phyloP scores from a whole-genome alignment of 2,113 vertebrate species.

The Beaufortia kweichowensis region DNA sequence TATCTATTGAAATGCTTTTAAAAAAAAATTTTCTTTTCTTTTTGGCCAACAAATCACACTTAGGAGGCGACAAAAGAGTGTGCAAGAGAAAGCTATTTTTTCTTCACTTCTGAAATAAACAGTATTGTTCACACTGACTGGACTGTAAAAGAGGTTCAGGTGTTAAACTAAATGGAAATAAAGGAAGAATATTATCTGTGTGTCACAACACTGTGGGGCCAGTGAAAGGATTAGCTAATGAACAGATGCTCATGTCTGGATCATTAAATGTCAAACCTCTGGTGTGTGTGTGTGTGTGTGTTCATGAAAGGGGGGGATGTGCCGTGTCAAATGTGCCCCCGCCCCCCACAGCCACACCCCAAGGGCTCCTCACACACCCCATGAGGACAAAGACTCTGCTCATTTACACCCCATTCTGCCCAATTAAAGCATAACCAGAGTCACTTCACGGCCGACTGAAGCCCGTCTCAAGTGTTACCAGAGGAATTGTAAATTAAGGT shows the following conservation, averaged over 20 bases:
- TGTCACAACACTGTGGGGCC: not conserved
- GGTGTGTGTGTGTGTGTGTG: conserved; percentile 37
- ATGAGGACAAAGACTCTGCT: conserved; percentile 28
- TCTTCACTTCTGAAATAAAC: too few relatives aligned
- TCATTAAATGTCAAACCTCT: conserved; percentile 61
- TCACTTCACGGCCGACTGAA: conserved; percentile 44
- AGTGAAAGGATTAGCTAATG: conserved; percentile 17
- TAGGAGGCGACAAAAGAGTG: too few relatives aligned
- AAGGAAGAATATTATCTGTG: not conserved
- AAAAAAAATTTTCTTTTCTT: too few relatives aligned
- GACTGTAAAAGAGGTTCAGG: not conserved
- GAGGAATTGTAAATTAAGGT: conserved; percentile 35
- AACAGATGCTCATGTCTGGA: conserved; percentile 67
- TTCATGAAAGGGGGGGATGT: conserved; percentile 38
- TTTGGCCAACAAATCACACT: too few relatives aligned
- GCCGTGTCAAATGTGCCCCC: conserved; percentile 52
- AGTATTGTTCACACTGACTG: not conserved
- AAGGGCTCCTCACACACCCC: not conserved
- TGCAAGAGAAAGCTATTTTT: too few relatives aligned
- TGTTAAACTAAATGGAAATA: not conserved
- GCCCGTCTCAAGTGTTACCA: conserved; percentile 34
- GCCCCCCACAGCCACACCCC: conserved; percentile 58
- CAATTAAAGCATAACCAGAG: conserved; percentile 20
- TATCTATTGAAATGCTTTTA: too few relatives aligned
- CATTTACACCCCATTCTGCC: not conserved